These are phyloP conservation scores for Oxyura jamaicensis DNA, from an alignment of 2,113 vertebrate genomes.

Conservation along the genomic window DNA sequence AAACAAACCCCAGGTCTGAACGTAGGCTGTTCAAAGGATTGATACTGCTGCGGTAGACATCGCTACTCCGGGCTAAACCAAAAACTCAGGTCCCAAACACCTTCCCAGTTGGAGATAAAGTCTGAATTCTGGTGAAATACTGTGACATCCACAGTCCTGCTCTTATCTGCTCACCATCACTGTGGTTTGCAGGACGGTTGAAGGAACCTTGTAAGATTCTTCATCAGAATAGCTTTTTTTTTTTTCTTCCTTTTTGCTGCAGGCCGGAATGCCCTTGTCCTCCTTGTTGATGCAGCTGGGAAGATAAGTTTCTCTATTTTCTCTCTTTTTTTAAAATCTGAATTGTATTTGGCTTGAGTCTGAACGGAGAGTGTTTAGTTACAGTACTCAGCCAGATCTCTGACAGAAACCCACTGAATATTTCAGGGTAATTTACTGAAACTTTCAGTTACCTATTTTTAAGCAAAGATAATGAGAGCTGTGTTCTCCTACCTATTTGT, in stretches of 20 bases:
- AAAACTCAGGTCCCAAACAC: not conserved
- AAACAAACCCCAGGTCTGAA: not conserved
- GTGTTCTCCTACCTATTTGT: not conserved
- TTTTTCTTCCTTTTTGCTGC: not conserved
- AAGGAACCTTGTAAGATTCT: not conserved
- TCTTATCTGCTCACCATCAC: accelerated
- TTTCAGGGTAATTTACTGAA: slow-evolving; percentile 11
- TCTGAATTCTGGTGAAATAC: not conserved
- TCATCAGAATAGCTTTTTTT: not conserved
- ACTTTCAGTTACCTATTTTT: not conserved
- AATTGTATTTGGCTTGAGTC: not conserved
- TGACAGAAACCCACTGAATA: not conserved
- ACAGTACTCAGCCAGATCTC: not conserved
- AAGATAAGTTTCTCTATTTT: not conserved
- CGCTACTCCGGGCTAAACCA: not conserved
- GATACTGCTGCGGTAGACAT: accelerated
- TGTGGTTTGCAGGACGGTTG: accelerated
- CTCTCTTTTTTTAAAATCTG: not conserved
- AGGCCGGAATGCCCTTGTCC: not conserved
- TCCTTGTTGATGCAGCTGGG: not conserved
- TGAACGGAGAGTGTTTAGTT: not conserved
- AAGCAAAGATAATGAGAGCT: not conserved
- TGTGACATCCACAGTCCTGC: not conserved
- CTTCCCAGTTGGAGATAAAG: not conserved
- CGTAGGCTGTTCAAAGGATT: not conserved